phyloP scores from a whole-genome alignment of 2,113 vertebrate species.

The Toxotes chatareus region DNA sequence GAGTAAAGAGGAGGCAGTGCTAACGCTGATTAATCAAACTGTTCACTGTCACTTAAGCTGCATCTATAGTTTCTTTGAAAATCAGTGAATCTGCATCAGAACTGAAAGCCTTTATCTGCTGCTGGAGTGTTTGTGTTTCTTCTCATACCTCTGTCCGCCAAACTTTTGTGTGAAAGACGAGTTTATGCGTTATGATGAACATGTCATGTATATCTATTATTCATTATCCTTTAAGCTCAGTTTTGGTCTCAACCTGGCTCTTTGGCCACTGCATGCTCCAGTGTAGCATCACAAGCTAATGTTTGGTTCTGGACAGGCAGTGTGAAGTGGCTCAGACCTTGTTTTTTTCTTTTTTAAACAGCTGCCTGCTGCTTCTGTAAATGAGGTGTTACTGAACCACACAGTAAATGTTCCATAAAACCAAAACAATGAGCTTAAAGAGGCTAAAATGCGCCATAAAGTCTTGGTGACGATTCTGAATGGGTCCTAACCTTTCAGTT shows the following conservation, averaged over 20 bases:
- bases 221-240: background rate
- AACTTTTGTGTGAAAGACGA: no score
- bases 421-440: constrained; percentile 22
- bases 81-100: background rate
- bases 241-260: background rate
- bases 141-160: no score
- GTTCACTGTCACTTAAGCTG: background rate
- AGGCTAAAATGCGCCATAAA: background rate
- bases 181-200: background rate
- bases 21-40: background rate
- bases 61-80: background rate
- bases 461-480: background rate
- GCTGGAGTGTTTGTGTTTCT: no score
- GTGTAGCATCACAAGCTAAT: background rate
- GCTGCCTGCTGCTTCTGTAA: constrained; percentile 7
- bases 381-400: background rate
- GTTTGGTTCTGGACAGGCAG: background rate
- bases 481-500: constrained; percentile 5
- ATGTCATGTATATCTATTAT: background rate
- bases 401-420: constrained; percentile 8
- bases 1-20: background rate
- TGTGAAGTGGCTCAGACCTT: background rate
- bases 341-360: background rate
- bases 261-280: background rate
- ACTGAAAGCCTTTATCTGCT: background rate